Evolutionary conservation across 2,888 invertebrate genomes (phyloP), one percentile per base, ranked within the genome.

Genomic region (Drosophila suboccidentalis): DNA sequence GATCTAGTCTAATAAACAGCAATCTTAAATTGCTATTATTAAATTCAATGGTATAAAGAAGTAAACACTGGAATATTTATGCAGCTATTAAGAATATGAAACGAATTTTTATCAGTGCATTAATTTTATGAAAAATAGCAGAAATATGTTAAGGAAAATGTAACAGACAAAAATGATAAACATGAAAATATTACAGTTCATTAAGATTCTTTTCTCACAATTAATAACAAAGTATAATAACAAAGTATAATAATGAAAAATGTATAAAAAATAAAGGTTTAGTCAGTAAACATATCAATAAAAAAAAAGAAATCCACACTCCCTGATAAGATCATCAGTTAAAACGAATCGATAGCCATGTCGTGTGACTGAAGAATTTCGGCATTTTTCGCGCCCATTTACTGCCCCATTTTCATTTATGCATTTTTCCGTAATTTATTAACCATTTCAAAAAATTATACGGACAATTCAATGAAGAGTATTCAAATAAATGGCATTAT

Each of bases 401-500:
- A 15, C 34, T 43, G 19, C 11, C 38, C 22, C 13, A 4, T 44
- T 61, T 59, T 39, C 32, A 11, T 39, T 39, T 36, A 36, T 34
- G 10, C 13, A n/a, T 51, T 11, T 41, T 15, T 64, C 22, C 22
- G 62, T 75, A 71, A 75, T 72, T 75, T 75, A 78, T 67, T 47
- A 43, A 39, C 17, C 75, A 68, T 64, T 72, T 75, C 36, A 19
- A 9, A 22, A 46, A 51, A 58, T 22, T 41, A 9, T 54, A 47
- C 55, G 36, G n/a, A 65, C 15, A 47, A 41, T 49, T 41, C 26
- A 10, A 26, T 55, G 36, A 3, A 6, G 57, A 10, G 15, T 61
- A 65, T 64, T 61, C 38, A 69, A 73, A 74, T 76, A 77, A 79
- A 82, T 72, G 67, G 22, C 55, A 62, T 72, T 71, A 79, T 82